Conservation (phyloP, 2,888 invertebrate genomes). For the Pantelozetes paolii region DNA sequence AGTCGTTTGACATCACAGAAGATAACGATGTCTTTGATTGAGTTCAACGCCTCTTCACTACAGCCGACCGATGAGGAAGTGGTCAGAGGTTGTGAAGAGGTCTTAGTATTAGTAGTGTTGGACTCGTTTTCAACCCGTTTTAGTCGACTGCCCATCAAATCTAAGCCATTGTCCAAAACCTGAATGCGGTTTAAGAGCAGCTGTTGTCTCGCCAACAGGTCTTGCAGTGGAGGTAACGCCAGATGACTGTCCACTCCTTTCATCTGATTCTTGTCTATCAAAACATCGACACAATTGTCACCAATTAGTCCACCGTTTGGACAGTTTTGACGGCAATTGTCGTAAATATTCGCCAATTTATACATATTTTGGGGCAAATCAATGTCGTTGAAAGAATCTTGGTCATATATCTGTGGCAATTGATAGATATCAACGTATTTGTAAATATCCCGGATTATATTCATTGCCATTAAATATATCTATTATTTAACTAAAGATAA, state of each 20-base stretch:
- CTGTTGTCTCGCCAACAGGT: neutral
- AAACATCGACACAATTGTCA: too few relatives aligned
- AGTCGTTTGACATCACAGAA: neutral
- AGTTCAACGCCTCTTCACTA: neutral
- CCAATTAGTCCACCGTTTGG: neutral
- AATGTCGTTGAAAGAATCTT: neutral
- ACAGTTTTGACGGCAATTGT: neutral
- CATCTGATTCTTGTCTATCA: neutral
- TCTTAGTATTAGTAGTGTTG: neutral
- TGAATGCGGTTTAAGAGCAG: neutral
- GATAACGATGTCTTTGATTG: slow-evolving; percentile 7
- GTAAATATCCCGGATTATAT: neutral
- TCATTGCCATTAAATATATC: neutral
- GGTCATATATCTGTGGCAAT: slow-evolving; percentile 21
- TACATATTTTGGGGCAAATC: slow-evolving; percentile 28
- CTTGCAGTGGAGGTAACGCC: slow-evolving; percentile 6
- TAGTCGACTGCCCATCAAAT: neutral
- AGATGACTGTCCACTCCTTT: neutral
- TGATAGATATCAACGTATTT: slow-evolving; percentile 5
- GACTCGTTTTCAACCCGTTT: neutral
- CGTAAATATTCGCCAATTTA: neutral
- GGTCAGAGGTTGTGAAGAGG: neutral
- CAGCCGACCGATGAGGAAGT: neutral
- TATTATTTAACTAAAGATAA: neutral
- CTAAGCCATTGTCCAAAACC: neutral